phyloP scores from a whole-genome alignment of 2,888 invertebrate genomes.

The Drosophila affinis region DNA sequence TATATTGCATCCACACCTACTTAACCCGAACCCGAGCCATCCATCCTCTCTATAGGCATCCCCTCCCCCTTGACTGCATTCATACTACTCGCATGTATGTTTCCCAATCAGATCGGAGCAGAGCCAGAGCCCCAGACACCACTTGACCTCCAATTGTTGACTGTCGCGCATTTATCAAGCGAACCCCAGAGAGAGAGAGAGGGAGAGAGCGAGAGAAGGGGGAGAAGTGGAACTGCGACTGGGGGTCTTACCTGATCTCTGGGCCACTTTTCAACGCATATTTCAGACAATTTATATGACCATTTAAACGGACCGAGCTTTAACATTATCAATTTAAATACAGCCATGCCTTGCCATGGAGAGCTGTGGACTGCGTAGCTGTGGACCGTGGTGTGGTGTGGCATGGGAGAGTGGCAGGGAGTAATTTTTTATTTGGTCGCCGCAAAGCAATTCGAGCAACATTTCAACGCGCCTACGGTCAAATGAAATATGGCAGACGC shows the following conservation, averaged over 20 bases:
- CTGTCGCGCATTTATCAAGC: constrained; percentile 50
- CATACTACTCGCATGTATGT: constrained; percentile 4
- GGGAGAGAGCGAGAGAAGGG: not conserved
- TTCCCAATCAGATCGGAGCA: constrained; percentile 33
- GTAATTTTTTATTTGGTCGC: constrained; percentile 53
- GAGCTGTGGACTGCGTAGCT: not conserved
- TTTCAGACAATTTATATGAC: constrained; percentile 37
- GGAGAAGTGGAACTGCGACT: not conserved
- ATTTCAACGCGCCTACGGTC: constrained; percentile 74
- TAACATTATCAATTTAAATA: constrained; percentile 55
- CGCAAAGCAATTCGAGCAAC: constrained; percentile 56
- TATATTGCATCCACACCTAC: constrained; percentile 1
- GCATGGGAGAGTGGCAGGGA: not conserved
- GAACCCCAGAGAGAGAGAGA: constrained; percentile 1
- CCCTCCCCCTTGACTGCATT: constrained; percentile 12
- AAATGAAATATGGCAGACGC: constrained; percentile 63
- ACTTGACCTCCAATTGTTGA: constrained; percentile 44
- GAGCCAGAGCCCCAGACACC: constrained; percentile 25
- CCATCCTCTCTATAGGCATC: constrained; percentile 1
- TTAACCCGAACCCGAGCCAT: not conserved
- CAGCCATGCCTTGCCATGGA: not conserved
- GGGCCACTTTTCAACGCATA: constrained; percentile 49
- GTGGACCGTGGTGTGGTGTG: not conserved
- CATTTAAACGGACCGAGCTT: constrained; percentile 33
- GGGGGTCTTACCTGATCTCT: constrained; percentile 25